Base-by-base conservation (phyloP, 1,140 invertebrate species). In the Melanaphis sacchari region DNA sequence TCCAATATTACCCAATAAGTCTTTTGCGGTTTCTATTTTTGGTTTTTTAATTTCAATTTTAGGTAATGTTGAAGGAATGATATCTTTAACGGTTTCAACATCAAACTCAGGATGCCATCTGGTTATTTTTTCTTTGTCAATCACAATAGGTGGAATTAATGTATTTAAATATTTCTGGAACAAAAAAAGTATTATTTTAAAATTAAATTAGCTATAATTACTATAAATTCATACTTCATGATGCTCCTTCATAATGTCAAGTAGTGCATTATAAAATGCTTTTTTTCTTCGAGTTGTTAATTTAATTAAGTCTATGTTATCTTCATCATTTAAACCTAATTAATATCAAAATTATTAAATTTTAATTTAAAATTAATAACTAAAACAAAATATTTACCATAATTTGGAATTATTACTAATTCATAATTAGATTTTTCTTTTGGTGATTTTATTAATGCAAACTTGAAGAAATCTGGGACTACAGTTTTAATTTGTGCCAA, bases 41-140 rank as follows among this genome's bases (percentile, higher is more conserved):
- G 97, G 97, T 93, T 97, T 96, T 54, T 96, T 95, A 94, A 96
- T 96, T 0, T 98, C 98, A 90, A 97, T 96, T 95, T 97, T 95
- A 1, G 98, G 98, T 66, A 99, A 95, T 54, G 96, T 95, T 6
- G 96, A 96, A 91, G 96, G 94, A 94, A 97, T 96, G 94, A 99
- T 96, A 93, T 98, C 97, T 40, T 97, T 97, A 87, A 99, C 96
- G 94, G 96, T 96, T 94, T 99, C 98, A 18, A 99, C 95, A 94
- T 97, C 96, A 95, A 99, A 99, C 94, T 97, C 97, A 3, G 98
- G 98, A 96, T 99, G 98, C 98, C 98, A 99, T 82, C 98, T 96
- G 3, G 97, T 97, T 38, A 99, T 95, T 94, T 97, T 97, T 24
- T 97, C 96, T 94, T 97, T 96, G 7, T 96, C 95, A 52, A 98